phyloP scores from a whole-genome alignment of 1,140 invertebrate genomes.

The Steinernema feltiae region DNA sequence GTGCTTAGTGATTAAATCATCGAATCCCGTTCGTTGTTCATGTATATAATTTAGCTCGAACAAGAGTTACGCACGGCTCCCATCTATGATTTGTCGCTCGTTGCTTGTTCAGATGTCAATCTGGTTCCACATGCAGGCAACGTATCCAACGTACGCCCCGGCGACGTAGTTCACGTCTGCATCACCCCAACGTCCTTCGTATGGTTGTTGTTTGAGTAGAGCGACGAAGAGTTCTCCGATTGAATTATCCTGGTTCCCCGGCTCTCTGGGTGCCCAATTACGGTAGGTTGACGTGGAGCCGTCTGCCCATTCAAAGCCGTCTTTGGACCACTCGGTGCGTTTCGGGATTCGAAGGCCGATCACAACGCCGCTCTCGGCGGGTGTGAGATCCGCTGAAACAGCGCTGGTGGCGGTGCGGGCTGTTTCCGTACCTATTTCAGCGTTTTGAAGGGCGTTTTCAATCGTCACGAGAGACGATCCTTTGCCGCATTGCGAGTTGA shows the following conservation, averaged over 20 bases:
- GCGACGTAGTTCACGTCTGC: background rate
- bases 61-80: no score
- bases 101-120: no score
- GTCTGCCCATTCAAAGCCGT: background rate
- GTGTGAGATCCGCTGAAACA: background rate
- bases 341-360: background rate
- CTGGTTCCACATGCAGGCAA: background rate
- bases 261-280: background rate
- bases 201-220: background rate
- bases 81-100: no score
- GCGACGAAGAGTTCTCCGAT: background rate
- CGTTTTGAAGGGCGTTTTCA: background rate
- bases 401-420: no score
- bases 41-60: no score
- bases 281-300: background rate
- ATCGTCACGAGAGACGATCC: background rate
- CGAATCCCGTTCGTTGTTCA: no score
- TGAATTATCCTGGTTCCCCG: background rate
- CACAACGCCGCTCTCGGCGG: background rate
- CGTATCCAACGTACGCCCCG: background rate
- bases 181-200: background rate
- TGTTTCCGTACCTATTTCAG: no score
- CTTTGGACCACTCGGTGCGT: background rate
- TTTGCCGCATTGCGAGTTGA: background rate
- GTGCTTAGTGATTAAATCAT: no score